Evolutionary conservation across 2,888 invertebrate genomes (phyloP).

Genomic region (Brachyptera putata): DNA sequence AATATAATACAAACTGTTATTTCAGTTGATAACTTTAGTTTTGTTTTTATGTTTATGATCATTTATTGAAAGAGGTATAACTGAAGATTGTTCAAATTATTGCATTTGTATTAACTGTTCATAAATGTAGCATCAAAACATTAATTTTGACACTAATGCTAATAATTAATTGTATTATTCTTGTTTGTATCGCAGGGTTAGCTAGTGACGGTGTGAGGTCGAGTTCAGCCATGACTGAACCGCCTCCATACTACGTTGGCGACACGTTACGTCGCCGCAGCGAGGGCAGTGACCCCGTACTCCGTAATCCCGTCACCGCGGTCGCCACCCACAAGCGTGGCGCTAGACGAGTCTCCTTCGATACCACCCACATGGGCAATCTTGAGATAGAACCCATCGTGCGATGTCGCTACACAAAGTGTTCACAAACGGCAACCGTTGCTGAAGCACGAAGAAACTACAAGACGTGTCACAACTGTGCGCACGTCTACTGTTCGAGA

Average conservation of each 20-base stretch:
- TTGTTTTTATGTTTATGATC: too few species aligned
- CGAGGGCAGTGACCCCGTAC: conserved; percentile 56
- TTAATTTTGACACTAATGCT: too few species aligned
- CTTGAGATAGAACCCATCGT: conserved; percentile 53
- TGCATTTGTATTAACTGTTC: too few species aligned
- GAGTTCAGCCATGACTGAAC: conserved; percentile 19
- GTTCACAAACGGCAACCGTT: conserved; percentile 65
- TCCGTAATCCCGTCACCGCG: conserved; percentile 36
- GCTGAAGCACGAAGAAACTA: conserved; percentile 76
- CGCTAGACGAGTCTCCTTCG: conserved; percentile 37
- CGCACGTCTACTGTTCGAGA: conserved; percentile 88
- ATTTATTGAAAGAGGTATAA: too few species aligned
- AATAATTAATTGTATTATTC: too few species aligned
- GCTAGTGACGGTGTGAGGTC: conserved; percentile 36
- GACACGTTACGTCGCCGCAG: conserved; percentile 51
- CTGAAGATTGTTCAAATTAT: too few species aligned
- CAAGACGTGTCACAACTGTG: conserved; percentile 94
- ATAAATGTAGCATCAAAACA: too few species aligned
- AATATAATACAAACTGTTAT: too few species aligned
- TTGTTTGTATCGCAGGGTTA: conserved; percentile 36
- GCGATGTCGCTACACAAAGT: conserved; percentile 77
- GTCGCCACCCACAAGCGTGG: conserved; percentile 34
- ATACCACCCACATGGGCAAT: conserved; percentile 35
- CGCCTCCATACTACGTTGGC: conserved; percentile 28
- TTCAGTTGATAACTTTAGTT: too few species aligned